Evolutionary conservation across 2,888 invertebrate species (phyloP).

Genomic region (Platycnemis pennipes): DNA sequence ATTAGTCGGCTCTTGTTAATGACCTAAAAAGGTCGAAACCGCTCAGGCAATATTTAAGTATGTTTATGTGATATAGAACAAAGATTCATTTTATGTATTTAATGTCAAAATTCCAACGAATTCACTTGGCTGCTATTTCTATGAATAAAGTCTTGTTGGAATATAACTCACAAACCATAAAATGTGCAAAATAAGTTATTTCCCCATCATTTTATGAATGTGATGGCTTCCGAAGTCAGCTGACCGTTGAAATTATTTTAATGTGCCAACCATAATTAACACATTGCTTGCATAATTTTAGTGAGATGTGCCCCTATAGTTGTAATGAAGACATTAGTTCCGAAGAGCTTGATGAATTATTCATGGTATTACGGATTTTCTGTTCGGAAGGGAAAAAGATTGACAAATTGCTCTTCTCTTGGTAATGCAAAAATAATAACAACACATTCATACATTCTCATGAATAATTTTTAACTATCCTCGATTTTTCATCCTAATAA

Average conservation of each 20-base stretch:
- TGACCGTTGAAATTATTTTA: not conserved
- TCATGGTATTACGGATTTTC: conserved; percentile 28
- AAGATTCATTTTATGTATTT: too few species aligned
- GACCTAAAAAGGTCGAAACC: too few species aligned
- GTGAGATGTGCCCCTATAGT: not conserved
- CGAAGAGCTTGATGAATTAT: not conserved
- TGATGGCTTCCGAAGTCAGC: not conserved
- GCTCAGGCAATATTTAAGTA: too few species aligned
- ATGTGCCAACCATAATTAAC: not conserved
- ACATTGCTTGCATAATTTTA: not conserved
- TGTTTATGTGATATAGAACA: too few species aligned
- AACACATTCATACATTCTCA: conserved; percentile 15
- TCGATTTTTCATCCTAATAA: conserved; percentile 40
- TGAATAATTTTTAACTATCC: conserved; percentile 33
- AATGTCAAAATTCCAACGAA: too few species aligned
- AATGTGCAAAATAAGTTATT: not conserved
- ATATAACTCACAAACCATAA: too few species aligned
- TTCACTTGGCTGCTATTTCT: too few species aligned
- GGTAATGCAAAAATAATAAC: conserved; percentile 43
- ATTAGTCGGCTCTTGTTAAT: too few species aligned
- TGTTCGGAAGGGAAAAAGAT: not conserved
- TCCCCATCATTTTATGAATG: not conserved
- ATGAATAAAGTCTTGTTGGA: too few species aligned
- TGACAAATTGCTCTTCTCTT: conserved; percentile 33
- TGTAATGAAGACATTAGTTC: conserved; percentile 43